Evolutionary conservation across 2,888 invertebrate genomes (phyloP).

Genomic region (Diabrotica balteata): DNA sequence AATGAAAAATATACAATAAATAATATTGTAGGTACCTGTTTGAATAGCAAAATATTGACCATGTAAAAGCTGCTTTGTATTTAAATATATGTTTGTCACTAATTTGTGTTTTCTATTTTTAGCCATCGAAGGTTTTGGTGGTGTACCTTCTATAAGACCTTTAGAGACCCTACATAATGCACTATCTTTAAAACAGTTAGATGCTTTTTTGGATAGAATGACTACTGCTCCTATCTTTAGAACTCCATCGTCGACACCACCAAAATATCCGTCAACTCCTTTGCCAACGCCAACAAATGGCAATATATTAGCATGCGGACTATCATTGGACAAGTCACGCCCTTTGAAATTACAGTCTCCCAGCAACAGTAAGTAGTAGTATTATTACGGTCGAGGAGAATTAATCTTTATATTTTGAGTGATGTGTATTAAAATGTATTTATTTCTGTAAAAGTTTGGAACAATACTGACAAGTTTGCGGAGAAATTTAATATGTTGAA

Average conservation of each 20-base stretch:
- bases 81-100: too few species aligned
- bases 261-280: conserved; percentile 69
- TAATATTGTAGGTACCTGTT: too few species aligned
- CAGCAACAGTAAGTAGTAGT: conserved; percentile 61
- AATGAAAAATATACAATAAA: too few species aligned
- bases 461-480: too few species aligned
- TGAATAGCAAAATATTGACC: too few species aligned
- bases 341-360: conserved; percentile 61
- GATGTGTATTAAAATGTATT: too few species aligned
- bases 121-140: conserved; percentile 86
- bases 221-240: conserved; percentile 76
- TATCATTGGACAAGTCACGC: conserved; percentile 46
- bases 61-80: too few species aligned
- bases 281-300: conserved; percentile 56
- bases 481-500: too few species aligned
- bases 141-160: conserved; percentile 94
- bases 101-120: conserved; percentile 36
- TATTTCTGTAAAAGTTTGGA: too few species aligned
- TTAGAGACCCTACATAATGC: conserved; percentile 98
- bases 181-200: conserved; percentile 88
- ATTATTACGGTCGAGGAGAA: too few species aligned
- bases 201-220: conserved; percentile 87
- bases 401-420: too few species aligned
- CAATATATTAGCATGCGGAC: conserved; percentile 41
- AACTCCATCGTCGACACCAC: conserved; percentile 76